Evolutionary conservation across 2,888 invertebrate species (phyloP).

Genomic region (Parochlus steinenii): DNA sequence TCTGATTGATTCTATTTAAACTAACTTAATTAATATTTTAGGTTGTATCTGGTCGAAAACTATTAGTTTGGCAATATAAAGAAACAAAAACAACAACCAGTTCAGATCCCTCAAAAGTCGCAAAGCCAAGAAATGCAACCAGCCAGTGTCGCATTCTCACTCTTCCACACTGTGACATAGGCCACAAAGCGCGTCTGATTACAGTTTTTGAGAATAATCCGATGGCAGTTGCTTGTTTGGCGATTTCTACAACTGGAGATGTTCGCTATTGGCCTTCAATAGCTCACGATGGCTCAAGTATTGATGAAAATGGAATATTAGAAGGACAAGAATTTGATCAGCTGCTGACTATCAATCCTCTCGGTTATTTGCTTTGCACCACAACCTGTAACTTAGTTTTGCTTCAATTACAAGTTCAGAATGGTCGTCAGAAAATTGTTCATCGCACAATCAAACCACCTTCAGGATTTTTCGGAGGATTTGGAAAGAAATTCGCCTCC

Average conservation of each 20-base stretch:
- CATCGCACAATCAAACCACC: slow-evolving; percentile 55
- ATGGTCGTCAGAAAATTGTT: slow-evolving; percentile 49
- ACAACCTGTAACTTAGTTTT: slow-evolving; percentile 78
- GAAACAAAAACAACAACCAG: slow-evolving; percentile 20
- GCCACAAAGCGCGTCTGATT: slow-evolving; percentile 74
- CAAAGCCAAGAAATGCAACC: slow-evolving; percentile 27
- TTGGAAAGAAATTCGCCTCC: slow-evolving; percentile 45
- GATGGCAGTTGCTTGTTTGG: slow-evolving; percentile 72
- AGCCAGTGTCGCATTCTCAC: slow-evolving; percentile 70
- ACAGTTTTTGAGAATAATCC: slow-evolving; percentile 48
- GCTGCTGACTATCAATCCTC: slow-evolving; percentile 45
- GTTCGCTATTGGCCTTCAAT: slow-evolving; percentile 85
- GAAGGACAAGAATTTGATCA: slow-evolving; percentile 77
- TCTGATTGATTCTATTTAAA: neutral
- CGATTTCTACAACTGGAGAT: slow-evolving; percentile 84
- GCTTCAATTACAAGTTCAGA: slow-evolving; percentile 40
- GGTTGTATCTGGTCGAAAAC: slow-evolving; percentile 69
- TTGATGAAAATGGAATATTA: slow-evolving; percentile 70
- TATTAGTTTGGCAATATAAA: slow-evolving; percentile 72
- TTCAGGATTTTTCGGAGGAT: slow-evolving; percentile 72
- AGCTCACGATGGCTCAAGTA: slow-evolving; percentile 69
- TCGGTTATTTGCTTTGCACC: slow-evolving; percentile 73
- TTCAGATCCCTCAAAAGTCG: slow-evolving; percentile 16
- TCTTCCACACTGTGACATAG: slow-evolving; percentile 80
- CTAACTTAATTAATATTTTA: slow-evolving; percentile 25